phyloP scores from a whole-genome alignment of 1,140 invertebrate genomes.

The Eriocheir sinensis region DNA sequence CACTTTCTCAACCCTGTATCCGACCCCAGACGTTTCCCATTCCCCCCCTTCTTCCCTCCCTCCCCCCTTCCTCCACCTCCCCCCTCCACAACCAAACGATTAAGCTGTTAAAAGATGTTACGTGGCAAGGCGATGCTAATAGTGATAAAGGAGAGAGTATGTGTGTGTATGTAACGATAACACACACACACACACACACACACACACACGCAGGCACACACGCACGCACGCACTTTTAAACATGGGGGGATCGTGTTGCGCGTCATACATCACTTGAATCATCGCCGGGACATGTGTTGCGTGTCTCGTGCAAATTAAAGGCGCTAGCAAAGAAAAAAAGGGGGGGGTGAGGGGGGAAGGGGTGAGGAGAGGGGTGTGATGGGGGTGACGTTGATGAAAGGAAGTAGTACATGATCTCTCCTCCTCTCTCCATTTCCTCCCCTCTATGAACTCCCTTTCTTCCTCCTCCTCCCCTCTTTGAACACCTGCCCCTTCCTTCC shows the following conservation, averaged over 20 bases:
- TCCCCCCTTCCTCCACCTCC: background rate
- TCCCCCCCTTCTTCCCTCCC: background rate
- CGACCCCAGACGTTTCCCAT: no score
- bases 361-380: background rate
- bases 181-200: no score
- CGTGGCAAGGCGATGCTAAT: background rate
- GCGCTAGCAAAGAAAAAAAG: background rate
- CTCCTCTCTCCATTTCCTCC: background rate
- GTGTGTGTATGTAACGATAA: background rate
- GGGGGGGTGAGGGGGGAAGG: background rate
- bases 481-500: background rate
- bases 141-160: background rate
- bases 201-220: background rate
- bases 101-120: background rate
- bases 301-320: slow-evolving; percentile 47
- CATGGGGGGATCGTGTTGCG: background rate
- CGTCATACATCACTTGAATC: background rate
- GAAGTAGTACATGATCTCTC: background rate
- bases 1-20: no score
- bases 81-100: background rate
- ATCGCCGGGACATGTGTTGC: background rate
- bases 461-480: background rate
- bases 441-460: background rate
- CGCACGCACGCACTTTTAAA: background rate
- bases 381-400: background rate